Evolutionary conservation across 2,113 vertebrate genomes (phyloP), one percentile per base, ranked within the genome.

Genomic region (Cynopterus brachyotis): DNA sequence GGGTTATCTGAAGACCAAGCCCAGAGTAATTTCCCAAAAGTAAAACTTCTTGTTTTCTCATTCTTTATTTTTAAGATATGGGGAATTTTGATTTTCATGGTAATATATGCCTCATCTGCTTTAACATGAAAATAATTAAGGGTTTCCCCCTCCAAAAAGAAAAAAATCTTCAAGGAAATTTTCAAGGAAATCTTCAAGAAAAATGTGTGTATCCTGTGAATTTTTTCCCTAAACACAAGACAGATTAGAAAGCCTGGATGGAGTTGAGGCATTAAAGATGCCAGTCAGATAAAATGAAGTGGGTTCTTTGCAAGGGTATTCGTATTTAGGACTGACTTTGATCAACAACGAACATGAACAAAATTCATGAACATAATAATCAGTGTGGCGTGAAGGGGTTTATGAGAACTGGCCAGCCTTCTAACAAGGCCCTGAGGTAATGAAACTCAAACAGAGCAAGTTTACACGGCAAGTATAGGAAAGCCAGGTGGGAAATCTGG

Each of bases 61-160:
- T 47, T 13, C 60, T 42, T 93, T 57, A 76, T 82, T 82, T 84
- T 94, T 89, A 81, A 96, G 12, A 93, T 40, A 66, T 9, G n/a
- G 37, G 69, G 5, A 80, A 91, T 89, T 94, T 73, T 60, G 0
- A 37, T 35, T 92, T 96, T 30, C 81, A 50, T 32, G 79, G 4
- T 89, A 94, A 67, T 64, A 64, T 10, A 28, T 11, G 6, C 67
- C 45, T 79, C 13, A 72, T 53, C 84, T 95, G 66, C 60, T 93
- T 92, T 83, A 73, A 95, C 50, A 83, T 80, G 17, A 76, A 95
- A 92, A 88, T 82, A 93, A 89, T 32, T 7, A 81, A 22, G 40
- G 4, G 40, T 92, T 60, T 35, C 22, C 50, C 11, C 28, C 32
- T 1, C 7, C 4, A 5, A 19, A 57, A 64, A 50, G 67, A 92